Base-by-base conservation (phyloP, 2,797 vertebrate species). In the Typhlichthys eigenmanni region DNA sequence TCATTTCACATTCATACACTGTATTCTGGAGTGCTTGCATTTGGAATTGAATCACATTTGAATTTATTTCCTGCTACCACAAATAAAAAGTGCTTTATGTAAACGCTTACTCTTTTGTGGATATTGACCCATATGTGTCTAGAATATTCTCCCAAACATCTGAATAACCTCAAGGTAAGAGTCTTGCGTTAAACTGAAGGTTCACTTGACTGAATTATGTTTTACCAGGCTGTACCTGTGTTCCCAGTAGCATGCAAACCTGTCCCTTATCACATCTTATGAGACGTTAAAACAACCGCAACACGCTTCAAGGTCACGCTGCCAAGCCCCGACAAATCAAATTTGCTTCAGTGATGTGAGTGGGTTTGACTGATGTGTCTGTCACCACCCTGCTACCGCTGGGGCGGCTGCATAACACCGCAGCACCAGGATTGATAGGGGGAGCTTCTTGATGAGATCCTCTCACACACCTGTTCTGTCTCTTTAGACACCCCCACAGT, bases 321-420 rank as follows among this genome's bases (percentile, higher is more conserved):
- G 64, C 73, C 56, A 58, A 71, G 78, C 49, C 34, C 77, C 82
- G 85, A 91, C 86, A 87, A 83, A 90, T 87, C 76, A 82, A 81
- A 89, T 91, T 76, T 86, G 78, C 82, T 76, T 71, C 84, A 75
- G 58, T 65, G 75, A 84, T 70, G 68, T 63, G 58, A 78, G 74
- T 34, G 19, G 68, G 34, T 74, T 76, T 88, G 87, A 86, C 81
- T 69, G 86, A 91, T 85, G 86, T 49, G 72, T 82, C 79, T 81
- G 78, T 82, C 83, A 75, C 80, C 86, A 85, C 84, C 80, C 68
- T 76, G 82, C 80, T 10, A 47, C 60, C 74, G 64, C 75, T 63
- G 57, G 52, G 78, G 54, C 64, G 17, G 53, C 67, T 10, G 52
- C 45, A 46, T 29, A 13, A 53, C 46, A 63, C 69, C 49, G 16